Base-by-base conservation (phyloP, 1,140 invertebrate genomes). In the Bombus superbus region DNA sequence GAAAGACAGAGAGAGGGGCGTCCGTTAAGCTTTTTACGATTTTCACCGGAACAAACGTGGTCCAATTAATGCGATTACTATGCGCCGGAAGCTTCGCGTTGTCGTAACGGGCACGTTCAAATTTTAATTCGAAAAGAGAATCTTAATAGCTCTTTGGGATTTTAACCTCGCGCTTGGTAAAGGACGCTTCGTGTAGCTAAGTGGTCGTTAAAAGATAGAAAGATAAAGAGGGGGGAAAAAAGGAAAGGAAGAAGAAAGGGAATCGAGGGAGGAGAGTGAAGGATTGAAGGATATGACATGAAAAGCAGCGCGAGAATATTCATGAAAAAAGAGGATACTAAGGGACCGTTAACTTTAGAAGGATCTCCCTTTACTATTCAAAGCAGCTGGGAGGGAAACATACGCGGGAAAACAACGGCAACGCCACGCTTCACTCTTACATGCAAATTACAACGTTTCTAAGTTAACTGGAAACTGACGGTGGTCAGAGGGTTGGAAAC, bases 331-430 rank as follows among this genome's bases (percentile, higher is more conserved):
- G 32, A 66, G 32, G n/a, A 80, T 68, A 85, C 13, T 53, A 64
- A 64, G 83, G 68, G 35, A 64, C 59, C 40, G 32, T 44, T 69
- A 68, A 69, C 47, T 78, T 69, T 68, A 35, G 32, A 59, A 71
- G 77, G 77, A 64, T 72, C 47, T 69, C 25, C 83, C 83, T 80
- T 85, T 85, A 71, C 72, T 68, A 80, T 85, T 85, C 35, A 80
- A 85, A 85, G 44, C 68, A 72, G 83, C 75, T 32, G 0, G 68
- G 40, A 40, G 40, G 83, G 74, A 62, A 59, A 78, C 82, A 42
- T 47, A 18, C n/a, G 18, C 9, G 13, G 9, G 38, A 40, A n/a
- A 18, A 35, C n/a, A 80, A 4, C 47, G 44, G 3, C 62, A 44
- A 6, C n/a, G 59, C 3, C 59, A 32, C 25, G 10, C 15, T 68